A percentile compares a stretch with the other conserved stretches of the same genome.
These are phyloP conservation scores for Ardeotis arabs DNA, from an alignment of 2,113 vertebrate genomes.

Conservation along the genomic window DNA sequence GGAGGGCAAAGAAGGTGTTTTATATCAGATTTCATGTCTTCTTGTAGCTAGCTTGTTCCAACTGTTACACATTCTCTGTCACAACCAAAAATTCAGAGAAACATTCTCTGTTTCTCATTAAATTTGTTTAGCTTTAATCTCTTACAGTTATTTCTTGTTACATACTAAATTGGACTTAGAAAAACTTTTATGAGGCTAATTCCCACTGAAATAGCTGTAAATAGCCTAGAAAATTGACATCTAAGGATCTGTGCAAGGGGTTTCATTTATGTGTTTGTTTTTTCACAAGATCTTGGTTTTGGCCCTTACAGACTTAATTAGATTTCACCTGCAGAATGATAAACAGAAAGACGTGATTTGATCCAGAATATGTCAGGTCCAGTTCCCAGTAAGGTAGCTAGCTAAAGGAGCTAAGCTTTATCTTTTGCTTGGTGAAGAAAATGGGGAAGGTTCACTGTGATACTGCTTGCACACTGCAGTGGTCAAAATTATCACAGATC, in stretches of 20 bases:
- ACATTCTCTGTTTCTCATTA: background rate
- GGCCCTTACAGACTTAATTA: background rate
- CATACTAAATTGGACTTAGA: background rate
- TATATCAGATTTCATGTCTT: background rate
- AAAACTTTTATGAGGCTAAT: background rate
- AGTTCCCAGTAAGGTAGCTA: background rate
- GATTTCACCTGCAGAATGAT: background rate
- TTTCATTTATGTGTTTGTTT: background rate
- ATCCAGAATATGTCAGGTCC: background rate
- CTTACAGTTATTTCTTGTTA: background rate
- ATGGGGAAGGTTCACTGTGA: background rate
- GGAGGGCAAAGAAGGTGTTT: background rate
- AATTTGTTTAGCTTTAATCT: background rate
- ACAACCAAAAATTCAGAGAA: background rate
- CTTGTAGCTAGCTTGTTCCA: background rate
- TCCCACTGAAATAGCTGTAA: background rate
- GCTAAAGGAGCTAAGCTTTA: background rate
- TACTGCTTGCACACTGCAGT: background rate
- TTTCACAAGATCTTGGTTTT: background rate
- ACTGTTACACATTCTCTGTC: background rate
- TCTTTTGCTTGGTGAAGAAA: background rate
- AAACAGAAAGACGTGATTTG: background rate
- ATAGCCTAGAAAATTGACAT: background rate
- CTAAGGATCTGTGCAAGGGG: background rate
- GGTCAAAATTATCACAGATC: background rate